phyloP scores from a whole-genome alignment of 2,888 invertebrate species.

The Pseudococcus jackbeardsleyi region DNA sequence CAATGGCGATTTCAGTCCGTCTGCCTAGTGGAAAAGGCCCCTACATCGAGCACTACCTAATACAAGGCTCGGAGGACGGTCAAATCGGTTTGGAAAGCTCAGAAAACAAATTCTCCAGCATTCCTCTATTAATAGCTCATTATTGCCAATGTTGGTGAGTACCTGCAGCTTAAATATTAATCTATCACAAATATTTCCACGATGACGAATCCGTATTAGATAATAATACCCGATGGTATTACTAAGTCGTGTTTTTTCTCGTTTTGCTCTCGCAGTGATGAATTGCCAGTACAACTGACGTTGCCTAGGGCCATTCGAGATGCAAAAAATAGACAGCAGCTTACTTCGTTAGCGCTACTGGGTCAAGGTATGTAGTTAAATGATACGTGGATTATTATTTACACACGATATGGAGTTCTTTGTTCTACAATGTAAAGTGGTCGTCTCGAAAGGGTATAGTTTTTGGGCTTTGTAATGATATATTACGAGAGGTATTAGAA shows the following conservation, averaged over 20 bases:
- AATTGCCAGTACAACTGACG: conserved; percentile 90
- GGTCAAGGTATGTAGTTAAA: conserved; percentile 75
- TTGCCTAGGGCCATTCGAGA: conserved; percentile 88
- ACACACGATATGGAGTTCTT: neutral
- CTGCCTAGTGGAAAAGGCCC: conserved; percentile 88
- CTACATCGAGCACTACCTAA: conserved; percentile 96
- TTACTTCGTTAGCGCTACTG: conserved; percentile 89
- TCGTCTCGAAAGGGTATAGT: conserved; percentile 17
- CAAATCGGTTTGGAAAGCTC: conserved; percentile 93
- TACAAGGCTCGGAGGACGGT: conserved; percentile 83
- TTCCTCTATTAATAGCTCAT: conserved; percentile 92
- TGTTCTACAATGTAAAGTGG: conserved; percentile 16
- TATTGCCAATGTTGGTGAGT: conserved; percentile 91
- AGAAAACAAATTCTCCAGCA: conserved; percentile 91
- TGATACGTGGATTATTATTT: neutral
- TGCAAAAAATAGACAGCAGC: conserved; percentile 89
- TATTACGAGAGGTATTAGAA: conserved; percentile 5
- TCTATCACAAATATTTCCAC: neutral
- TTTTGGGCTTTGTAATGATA: conserved; percentile 25
- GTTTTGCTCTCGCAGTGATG: conserved; percentile 78
- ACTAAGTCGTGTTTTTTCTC: neutral
- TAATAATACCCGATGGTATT: neutral
- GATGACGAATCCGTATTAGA: neutral
- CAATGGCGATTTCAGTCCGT: conserved; percentile 95
- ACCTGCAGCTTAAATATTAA: neutral